Conservation (phyloP, 2,888 invertebrate species). For the Acrobeloides nanus region DNA sequence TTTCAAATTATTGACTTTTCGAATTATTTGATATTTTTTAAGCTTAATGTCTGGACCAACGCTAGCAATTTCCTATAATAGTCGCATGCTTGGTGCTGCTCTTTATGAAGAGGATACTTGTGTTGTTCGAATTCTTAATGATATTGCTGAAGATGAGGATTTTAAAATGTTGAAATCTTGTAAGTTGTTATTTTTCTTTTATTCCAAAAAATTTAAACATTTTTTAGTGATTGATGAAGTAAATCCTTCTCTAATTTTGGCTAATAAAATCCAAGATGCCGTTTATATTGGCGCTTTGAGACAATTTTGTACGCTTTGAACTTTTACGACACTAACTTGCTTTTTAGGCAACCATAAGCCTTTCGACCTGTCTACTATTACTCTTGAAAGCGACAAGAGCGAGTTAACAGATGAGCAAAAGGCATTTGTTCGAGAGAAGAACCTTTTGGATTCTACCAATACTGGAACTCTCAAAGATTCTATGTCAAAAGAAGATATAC, state of each 20-base stretch:
- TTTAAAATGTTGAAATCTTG: conserved; percentile 25
- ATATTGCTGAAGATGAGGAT: conserved; percentile 35
- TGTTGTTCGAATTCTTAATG: conserved; percentile 29
- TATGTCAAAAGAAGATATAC: no score
- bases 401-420: background rate
- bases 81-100: conserved; percentile 25
- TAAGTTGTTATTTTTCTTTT: conserved; percentile 13
- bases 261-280: conserved; percentile 31
- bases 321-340: no score
- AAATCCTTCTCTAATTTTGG: conserved; percentile 35
- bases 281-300: conserved; percentile 21
- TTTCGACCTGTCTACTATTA: no score
- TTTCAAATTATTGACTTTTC: no score
- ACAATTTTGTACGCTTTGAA: no score
- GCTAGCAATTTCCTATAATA: conserved; percentile 26
- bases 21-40: no score
- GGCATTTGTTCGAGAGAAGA: no score
- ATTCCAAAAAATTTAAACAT: conserved; percentile 7
- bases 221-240: conserved; percentile 38
- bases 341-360: no score
- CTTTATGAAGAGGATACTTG: conserved; percentile 24
- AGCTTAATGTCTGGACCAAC: no score
- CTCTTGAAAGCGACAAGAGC: background rate
- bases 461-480: no score
- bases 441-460: no score